Base-by-base conservation (phyloP, 2,113 vertebrate genomes). In the Sterrhoptilus dennistouni region DNA sequence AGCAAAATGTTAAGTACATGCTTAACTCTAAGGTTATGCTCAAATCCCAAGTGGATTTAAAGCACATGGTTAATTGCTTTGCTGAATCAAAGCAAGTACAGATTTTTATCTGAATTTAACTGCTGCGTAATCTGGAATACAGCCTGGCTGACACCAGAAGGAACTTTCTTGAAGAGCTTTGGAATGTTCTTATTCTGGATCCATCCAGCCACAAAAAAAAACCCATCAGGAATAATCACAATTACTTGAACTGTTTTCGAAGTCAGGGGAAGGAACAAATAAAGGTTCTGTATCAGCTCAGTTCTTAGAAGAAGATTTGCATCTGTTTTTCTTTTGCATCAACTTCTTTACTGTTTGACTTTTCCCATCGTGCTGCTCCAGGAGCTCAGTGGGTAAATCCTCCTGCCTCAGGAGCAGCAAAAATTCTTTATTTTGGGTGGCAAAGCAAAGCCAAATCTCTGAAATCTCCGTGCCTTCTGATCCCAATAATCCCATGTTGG, bases 21-120 rank as follows among this genome's bases (percentile, higher is more conserved):
- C 95, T 97, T 97, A 97, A 95, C 92, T 95, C 91, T 80, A 80
- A 94, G 95, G 93, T 96, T 96, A 76, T 65, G 72, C 89, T 97
- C 87, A 93, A 96, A 91, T 95, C 95, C 93, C 93, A 88, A 96
- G 90, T 88, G 96, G 90, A 88, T 90, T 87, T 96, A 74, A 92
- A 96, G 92, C 96, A 93, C 85, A 94, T 75, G 90, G 74, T 92
- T 93, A 96, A 96, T 94, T 96, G 93, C 88, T 94, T 75, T 89
- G 88, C 88, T 76, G 88, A 96, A 96, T 94, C 96, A 96, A 95
- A 95, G 92, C 83, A 89, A 94, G 72, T 29, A 88, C 69, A 92
- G 93, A 95, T 95, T 95, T 94, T 92, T 95, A 93, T 96, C 93
- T 93, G 86, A 90, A 83, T 83, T 92, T 95, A 86, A 92, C 92